A percentile compares a stretch with the other conserved stretches of the same genome.
These are phyloP conservation scores for Synanthedon vespiformis DNA, from an alignment of 2,888 invertebrate species.

Conservation along the genomic window DNA sequence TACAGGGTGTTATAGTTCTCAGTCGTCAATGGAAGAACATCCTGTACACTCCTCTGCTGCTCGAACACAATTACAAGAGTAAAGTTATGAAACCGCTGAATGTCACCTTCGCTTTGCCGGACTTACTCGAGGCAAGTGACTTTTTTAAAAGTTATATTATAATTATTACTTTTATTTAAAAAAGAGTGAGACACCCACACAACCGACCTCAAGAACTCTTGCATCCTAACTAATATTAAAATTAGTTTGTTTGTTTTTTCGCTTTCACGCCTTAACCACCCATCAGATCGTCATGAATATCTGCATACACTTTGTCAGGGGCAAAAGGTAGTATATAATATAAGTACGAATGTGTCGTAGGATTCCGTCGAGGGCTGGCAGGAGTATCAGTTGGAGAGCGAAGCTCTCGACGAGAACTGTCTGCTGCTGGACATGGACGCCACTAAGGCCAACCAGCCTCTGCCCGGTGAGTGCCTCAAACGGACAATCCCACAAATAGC, in stretches of 20 bases:
- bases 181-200: too few species aligned
- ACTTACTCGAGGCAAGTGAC: constrained; percentile 78
- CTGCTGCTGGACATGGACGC: constrained; percentile 55
- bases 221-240: too few species aligned
- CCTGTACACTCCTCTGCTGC: constrained; percentile 89
- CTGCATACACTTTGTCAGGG: neutral
- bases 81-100: constrained; percentile 86
- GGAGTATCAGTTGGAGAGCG: constrained; percentile 52
- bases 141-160: neutral
- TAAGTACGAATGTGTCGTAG: constrained; percentile 15
- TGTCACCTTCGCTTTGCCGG: constrained; percentile 89
- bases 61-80: constrained; percentile 90
- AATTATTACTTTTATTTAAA: too few species aligned
- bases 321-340: neutral
- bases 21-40: constrained; percentile 98
- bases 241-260: too few species aligned
- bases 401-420: constrained; percentile 58
- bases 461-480: constrained; percentile 32
- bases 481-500: neutral
- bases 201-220: too few species aligned
- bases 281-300: too few species aligned
- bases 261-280: too few species aligned
- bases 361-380: constrained; percentile 63
- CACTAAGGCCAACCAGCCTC: constrained; percentile 32
- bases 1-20: constrained; percentile 92